Conservation (phyloP, 2,113 vertebrate genomes). For the Azemiops feae region DNA sequence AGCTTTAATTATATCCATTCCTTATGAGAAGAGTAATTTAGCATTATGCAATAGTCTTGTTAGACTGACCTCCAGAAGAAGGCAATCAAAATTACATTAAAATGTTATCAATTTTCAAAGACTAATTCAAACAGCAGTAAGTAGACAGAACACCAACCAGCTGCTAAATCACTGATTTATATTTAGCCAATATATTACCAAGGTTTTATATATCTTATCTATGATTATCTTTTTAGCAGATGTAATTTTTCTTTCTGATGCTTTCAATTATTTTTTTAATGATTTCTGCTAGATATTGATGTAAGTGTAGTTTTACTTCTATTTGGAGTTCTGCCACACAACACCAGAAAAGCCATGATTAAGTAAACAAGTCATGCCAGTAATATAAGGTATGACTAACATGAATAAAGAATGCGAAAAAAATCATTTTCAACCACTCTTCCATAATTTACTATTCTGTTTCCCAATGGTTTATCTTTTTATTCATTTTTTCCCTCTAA, state of each 20-base stretch:
- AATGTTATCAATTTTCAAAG: slow-evolving; percentile 43
- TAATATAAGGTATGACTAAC: background rate
- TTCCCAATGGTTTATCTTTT: background rate
- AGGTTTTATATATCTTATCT: slow-evolving; percentile 41
- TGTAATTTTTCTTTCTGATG: slow-evolving; percentile 28
- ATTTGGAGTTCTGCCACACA: background rate
- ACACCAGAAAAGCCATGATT: background rate
- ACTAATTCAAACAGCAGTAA: slow-evolving; percentile 27
- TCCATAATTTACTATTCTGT: background rate
- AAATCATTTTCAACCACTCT: background rate
- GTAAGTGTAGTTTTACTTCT: background rate
- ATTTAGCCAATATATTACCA: slow-evolving; percentile 37
- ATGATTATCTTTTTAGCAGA: slow-evolving; percentile 41
- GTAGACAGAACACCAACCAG: slow-evolving; percentile 42
- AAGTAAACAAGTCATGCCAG: background rate
- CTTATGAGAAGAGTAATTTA: slow-evolving; percentile 50
- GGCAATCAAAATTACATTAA: slow-evolving; percentile 46
- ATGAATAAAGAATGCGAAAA: background rate
- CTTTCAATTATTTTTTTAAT: slow-evolving; percentile 40
- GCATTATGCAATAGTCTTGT: slow-evolving; percentile 41
- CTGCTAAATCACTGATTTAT: slow-evolving; percentile 47
- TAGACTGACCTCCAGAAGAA: slow-evolving; percentile 53
- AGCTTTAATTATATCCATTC: slow-evolving; percentile 47
- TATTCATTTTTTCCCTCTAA: background rate
- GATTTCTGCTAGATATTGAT: slow-evolving; percentile 1